A percentile compares a stretch with the other conserved stretches of the same genome.
Evolutionary conservation across 2,797 vertebrate genomes (phyloP).

Genomic region (Chiroxiphia lanceolata): DNA sequence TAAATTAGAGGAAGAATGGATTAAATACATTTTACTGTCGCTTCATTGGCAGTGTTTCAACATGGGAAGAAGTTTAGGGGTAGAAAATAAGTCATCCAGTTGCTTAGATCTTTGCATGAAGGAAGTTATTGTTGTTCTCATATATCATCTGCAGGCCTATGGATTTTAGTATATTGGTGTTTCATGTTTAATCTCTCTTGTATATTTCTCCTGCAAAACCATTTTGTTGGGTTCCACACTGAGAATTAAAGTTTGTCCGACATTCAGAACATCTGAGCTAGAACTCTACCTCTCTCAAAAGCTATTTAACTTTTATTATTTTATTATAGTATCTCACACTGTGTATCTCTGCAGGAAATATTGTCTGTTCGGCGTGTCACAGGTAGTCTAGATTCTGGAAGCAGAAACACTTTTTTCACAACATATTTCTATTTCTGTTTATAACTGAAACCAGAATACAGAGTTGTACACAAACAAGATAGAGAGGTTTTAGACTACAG

Average conservation of each 20-base stretch:
- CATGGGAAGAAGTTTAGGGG: neutral
- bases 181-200: neutral
- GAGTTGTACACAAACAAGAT: neutral
- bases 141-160: neutral
- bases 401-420: neutral
- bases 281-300: neutral
- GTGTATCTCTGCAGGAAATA: neutral
- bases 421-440: neutral
- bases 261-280: neutral
- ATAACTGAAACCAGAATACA: neutral
- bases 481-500: neutral
- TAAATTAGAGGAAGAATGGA: neutral
- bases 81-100: neutral
- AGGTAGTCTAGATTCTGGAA: neutral
- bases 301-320: neutral
- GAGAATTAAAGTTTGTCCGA: neutral
- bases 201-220: neutral
- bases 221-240: neutral
- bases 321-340: neutral
- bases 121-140: neutral
- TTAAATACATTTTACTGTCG: neutral
- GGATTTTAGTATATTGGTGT: neutral
- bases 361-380: neutral
- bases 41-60: neutral
- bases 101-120: neutral